phyloP scores from a whole-genome alignment of 2,113 vertebrate genomes.

The Theristicus caerulescens region DNA sequence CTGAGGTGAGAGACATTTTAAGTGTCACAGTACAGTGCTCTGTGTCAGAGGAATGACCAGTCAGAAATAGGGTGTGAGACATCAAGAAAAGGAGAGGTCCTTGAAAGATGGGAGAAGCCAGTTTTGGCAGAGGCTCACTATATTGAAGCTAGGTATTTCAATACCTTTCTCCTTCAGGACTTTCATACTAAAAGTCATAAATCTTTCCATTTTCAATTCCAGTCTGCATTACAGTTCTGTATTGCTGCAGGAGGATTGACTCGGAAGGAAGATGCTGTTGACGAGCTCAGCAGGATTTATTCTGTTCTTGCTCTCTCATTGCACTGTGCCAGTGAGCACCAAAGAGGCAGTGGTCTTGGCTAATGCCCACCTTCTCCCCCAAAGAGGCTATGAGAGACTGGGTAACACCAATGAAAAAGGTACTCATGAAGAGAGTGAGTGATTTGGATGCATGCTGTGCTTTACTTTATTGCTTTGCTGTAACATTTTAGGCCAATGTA shows the following conservation, averaged over 20 bases:
- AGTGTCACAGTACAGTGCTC: neutral
- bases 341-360: slow-evolving; percentile 62
- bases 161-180: neutral
- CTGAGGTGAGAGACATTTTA: neutral
- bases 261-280: slow-evolving; percentile 7
- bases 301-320: slow-evolving; percentile 46
- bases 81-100: neutral
- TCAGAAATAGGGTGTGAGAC: neutral
- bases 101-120: neutral
- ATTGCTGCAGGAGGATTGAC: neutral
- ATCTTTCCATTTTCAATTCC: neutral
- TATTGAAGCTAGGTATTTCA: neutral
- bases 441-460: neutral
- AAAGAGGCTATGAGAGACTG: slow-evolving; percentile 68
- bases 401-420: slow-evolving; percentile 77
- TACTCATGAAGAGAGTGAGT: neutral
- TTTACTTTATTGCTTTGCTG: neutral
- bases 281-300: neutral
- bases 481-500: neutral
- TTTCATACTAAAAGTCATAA: neutral
- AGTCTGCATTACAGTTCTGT: neutral
- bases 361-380: slow-evolving; percentile 78
- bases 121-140: neutral
- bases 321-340: neutral
- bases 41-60: neutral